Conservation (phyloP, 2,113 vertebrate species). For the Ornithorhynchus anatinus region DNA sequence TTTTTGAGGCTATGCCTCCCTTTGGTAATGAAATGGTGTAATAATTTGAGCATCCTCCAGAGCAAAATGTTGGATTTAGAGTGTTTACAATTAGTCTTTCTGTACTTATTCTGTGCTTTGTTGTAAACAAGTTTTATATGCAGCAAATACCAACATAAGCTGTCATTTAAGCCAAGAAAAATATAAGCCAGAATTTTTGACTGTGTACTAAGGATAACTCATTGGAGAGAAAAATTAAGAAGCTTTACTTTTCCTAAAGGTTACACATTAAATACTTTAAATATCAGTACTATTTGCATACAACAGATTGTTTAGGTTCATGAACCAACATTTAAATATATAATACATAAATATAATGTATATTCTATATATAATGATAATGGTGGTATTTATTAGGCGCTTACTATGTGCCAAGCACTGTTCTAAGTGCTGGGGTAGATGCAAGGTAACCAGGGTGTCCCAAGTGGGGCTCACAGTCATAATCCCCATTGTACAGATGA, state of each 20-base stretch:
- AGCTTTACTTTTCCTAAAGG: conserved; percentile 17
- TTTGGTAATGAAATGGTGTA: conserved; percentile 32
- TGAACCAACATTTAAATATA: not conserved
- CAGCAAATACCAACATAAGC: not conserved
- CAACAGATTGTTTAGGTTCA: too few species aligned
- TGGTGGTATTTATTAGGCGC: too few species aligned
- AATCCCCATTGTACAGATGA: too few species aligned
- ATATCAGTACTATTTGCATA: too few species aligned
- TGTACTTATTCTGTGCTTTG: not conserved
- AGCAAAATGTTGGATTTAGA: not conserved
- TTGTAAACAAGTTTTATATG: not conserved
- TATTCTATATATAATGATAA: too few species aligned
- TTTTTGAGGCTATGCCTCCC: conserved; percentile 32
- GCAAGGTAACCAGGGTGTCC: too few species aligned
- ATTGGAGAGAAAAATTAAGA: not conserved
- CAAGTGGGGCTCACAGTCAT: too few species aligned
- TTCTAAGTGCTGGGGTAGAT: too few species aligned
- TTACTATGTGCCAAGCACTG: too few species aligned
- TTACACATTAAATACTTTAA: not conserved
- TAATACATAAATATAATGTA: too few species aligned
- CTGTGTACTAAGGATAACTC: not conserved
- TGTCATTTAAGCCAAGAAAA: not conserved
- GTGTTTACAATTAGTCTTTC: conserved; percentile 25
- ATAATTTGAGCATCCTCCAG: conserved; percentile 1
- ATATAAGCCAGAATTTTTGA: not conserved